Conservation (phyloP, 2,113 vertebrate species). For the Girardinichthys multiradiatus region DNA sequence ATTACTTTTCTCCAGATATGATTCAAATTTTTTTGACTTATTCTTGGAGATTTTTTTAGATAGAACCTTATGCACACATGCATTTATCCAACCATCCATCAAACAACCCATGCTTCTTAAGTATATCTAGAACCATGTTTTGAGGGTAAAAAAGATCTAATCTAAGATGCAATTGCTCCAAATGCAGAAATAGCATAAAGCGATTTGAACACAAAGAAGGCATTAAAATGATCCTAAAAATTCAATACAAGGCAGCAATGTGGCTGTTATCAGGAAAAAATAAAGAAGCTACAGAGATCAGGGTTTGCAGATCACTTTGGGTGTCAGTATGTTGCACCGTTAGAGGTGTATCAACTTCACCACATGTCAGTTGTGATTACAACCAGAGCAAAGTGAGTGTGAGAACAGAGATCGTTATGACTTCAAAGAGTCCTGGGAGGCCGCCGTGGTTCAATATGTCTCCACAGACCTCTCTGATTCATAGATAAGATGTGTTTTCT, state of each 20-base stretch:
- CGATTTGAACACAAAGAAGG: not conserved
- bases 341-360: conserved; percentile 69
- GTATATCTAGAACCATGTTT: not conserved
- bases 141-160: not conserved
- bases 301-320: conserved; percentile 30
- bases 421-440: conserved; percentile 75
- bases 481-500: conserved; percentile 37
- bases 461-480: conserved; percentile 44
- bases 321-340: conserved; percentile 54
- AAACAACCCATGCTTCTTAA: not conserved
- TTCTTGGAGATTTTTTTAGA: not conserved
- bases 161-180: not conserved
- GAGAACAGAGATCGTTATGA: conserved; percentile 70
- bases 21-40: not conserved
- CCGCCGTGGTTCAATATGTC: conserved; percentile 62
- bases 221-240: not conserved
- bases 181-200: not conserved
- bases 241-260: conserved; percentile 1
- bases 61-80: not conserved
- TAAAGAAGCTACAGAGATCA: not conserved
- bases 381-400: conserved; percentile 67
- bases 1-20: not conserved
- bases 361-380: conserved; percentile 76
- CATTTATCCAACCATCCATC: not conserved
- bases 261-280: not conserved